Conservation (phyloP, 2,888 invertebrate species). For the Apodemia zela region DNA sequence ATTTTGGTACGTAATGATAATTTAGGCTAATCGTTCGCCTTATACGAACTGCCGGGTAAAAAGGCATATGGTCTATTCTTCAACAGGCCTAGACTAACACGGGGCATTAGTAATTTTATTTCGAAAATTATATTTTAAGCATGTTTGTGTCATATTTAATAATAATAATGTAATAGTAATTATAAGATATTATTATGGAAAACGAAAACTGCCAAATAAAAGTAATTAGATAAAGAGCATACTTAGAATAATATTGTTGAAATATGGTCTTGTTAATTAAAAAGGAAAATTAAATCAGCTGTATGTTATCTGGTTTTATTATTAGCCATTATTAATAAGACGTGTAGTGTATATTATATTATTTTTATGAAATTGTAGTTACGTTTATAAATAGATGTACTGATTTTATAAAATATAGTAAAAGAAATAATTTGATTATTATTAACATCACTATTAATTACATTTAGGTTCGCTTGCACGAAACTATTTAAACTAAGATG, state of each 20-base stretch:
- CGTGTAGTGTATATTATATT: background rate
- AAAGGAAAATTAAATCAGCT: too few relatives aligned
- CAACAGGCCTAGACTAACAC: too few relatives aligned
- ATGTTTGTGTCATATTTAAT: background rate
- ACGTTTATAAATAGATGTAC: background rate
- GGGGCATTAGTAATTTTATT: background rate
- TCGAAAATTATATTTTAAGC: background rate
- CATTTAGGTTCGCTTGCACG: too few relatives aligned
- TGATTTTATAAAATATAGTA: background rate
- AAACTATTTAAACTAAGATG: too few relatives aligned
- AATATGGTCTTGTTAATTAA: background rate
- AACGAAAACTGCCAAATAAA: conserved; percentile 11
- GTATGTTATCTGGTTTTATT: too few relatives aligned
- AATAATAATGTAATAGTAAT: background rate
- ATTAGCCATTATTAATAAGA: background rate
- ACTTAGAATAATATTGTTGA: conserved; percentile 6
- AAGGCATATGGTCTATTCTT: too few relatives aligned
- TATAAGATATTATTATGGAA: conserved; percentile 1
- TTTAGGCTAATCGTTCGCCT: too few relatives aligned
- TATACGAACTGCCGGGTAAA: too few relatives aligned
- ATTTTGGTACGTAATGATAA: too few relatives aligned
- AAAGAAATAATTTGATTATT: background rate
- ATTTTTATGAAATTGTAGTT: background rate
- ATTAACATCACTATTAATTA: background rate
- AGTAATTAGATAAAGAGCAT: background rate